Evolutionary conservation across 2,113 vertebrate genomes (phyloP).

Genomic region (Pao palembangensis): DNA sequence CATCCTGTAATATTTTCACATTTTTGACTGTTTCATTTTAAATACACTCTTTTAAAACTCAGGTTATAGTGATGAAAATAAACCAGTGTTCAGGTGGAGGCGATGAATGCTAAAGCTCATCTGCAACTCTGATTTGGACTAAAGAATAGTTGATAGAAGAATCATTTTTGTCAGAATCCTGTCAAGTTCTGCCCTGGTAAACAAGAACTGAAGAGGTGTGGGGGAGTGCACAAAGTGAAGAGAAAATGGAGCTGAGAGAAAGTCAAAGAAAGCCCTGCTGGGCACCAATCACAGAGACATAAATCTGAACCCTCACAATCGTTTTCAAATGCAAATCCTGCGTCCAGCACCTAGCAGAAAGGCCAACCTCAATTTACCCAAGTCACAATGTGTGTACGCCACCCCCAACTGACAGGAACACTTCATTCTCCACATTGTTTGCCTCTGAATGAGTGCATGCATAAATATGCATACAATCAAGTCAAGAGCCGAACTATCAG

Average conservation of each 20-base stretch:
- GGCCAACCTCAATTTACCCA: conserved; percentile 67
- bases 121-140: neutral
- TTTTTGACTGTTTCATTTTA: neutral
- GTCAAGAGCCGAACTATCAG: too few species aligned
- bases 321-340: conserved; percentile 78
- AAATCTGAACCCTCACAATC: conserved; percentile 68
- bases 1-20: too few species aligned
- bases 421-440: conserved; percentile 47
- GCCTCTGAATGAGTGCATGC: conserved; percentile 23
- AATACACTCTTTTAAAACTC: too few species aligned
- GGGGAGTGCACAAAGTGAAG: conserved; percentile 11
- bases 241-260: conserved; percentile 16
- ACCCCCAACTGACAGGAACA: conserved; percentile 56
- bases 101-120: too few species aligned
- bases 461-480: conserved; percentile 27
- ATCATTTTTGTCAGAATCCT: neutral
- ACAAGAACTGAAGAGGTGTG: conserved; percentile 7
- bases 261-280: conserved; percentile 56
- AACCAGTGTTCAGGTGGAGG: too few species aligned
- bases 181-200: conserved; percentile 4
- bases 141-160: neutral
- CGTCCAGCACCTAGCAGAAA: conserved; percentile 54
- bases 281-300: conserved; percentile 65
- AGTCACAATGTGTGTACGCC: conserved; percentile 48
- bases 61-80: too few species aligned